phyloP scores from a whole-genome alignment of 2,888 invertebrate species.

The Hemistola chrysoprasaria region DNA sequence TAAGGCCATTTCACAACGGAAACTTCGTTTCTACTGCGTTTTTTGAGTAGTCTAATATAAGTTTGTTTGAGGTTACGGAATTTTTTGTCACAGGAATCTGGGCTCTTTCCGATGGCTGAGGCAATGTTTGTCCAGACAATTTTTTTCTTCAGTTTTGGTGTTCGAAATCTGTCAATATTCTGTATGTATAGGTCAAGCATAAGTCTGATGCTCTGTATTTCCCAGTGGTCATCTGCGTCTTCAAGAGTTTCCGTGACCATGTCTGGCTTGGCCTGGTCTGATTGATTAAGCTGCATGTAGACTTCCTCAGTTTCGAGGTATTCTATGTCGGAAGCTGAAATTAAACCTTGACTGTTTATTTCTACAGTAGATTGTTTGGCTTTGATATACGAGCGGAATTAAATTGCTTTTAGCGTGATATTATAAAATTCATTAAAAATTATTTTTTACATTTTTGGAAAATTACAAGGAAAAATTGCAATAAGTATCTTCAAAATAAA shows the following conservation, averaged over 20 bases:
- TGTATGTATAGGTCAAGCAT: conserved; percentile 63
- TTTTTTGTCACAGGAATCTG: conserved; percentile 72
- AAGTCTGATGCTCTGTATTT: conserved; percentile 52
- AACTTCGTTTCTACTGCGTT: conserved; percentile 53
- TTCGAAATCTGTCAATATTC: conserved; percentile 66
- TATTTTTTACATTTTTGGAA: too few species aligned
- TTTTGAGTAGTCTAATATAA: conserved; percentile 65
- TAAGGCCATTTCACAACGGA: conserved; percentile 70
- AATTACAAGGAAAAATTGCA: too few species aligned
- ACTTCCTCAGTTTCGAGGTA: conserved; percentile 57
- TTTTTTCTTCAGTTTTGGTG: conserved; percentile 72
- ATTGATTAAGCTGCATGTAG: conserved; percentile 55
- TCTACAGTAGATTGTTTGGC: too few species aligned
- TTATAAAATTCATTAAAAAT: too few species aligned
- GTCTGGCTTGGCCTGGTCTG: conserved; percentile 53
- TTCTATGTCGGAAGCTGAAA: conserved; percentile 56
- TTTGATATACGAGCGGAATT: too few species aligned
- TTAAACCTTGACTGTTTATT: too few species aligned
- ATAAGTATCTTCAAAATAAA: too few species aligned
- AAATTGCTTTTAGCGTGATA: too few species aligned
- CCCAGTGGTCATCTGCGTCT: conserved; percentile 70
- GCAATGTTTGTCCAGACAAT: conserved; percentile 69
- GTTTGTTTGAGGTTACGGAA: conserved; percentile 73
- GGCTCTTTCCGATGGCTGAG: conserved; percentile 58
- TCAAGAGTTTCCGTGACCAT: too few species aligned